These are phyloP conservation scores for Meganola albula DNA, from an alignment of 2,888 invertebrate species.

Conservation along the genomic window DNA sequence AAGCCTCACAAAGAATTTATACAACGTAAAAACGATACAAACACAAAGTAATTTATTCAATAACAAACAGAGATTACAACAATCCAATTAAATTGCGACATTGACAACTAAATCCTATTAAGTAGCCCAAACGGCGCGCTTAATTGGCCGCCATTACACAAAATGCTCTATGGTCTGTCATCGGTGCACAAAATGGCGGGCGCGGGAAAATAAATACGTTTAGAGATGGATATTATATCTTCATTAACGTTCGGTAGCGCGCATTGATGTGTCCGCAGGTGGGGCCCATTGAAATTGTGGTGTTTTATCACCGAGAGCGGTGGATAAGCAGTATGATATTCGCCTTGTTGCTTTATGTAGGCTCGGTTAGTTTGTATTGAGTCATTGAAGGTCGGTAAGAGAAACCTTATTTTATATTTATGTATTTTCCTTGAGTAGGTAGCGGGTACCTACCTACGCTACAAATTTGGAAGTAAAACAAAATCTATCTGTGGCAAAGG, in stretches of 20 bases:
- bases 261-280: conserved; percentile 74
- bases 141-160: conserved; percentile 72
- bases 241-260: conserved; percentile 66
- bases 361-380: conserved; percentile 21
- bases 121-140: conserved; percentile 51
- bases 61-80: conserved; percentile 56
- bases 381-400: conserved; percentile 21
- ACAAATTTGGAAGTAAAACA: too few species aligned
- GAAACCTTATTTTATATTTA: conserved; percentile 10
- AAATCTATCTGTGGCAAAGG: too few species aligned
- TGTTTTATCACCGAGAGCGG: conserved; percentile 62
- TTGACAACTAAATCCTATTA: conserved; percentile 75
- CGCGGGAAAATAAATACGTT: conserved; percentile 67
- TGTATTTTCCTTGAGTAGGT: not conserved
- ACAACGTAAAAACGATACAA: conserved; percentile 21
- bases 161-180: conserved; percentile 65
- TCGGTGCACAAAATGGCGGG: conserved; percentile 60
- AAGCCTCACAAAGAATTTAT: conserved; percentile 20
- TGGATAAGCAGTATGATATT: conserved; percentile 40
- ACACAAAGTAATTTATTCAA: conserved; percentile 36
- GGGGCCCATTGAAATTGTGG: conserved; percentile 69
- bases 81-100: conserved; percentile 68
- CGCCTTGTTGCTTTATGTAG: conserved; percentile 45
- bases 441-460: not conserved
- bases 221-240: conserved; percentile 75